Percentiles rank a stretch among this genome's conserved stretches.
Conservation (phyloP, 2,797 vertebrate species). For the Myotis pilosus region DNA sequence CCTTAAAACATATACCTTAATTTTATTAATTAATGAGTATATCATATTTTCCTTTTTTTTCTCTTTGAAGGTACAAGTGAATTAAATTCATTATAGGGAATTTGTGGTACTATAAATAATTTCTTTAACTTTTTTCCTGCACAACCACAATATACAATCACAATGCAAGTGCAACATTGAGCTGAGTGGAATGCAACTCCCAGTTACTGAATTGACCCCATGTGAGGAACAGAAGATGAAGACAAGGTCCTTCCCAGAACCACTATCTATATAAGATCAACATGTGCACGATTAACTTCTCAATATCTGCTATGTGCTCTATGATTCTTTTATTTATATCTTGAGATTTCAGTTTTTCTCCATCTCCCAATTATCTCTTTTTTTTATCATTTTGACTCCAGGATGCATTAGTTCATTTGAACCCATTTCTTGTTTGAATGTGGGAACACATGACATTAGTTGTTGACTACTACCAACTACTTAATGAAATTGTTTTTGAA, state of each 20-base stretch:
- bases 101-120: neutral
- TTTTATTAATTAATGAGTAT: neutral
- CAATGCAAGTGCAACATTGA: neutral
- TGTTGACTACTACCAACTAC: neutral
- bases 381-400: slow-evolving; percentile 33
- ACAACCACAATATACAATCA: neutral
- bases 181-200: neutral
- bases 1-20: neutral
- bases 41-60: neutral
- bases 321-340: neutral
- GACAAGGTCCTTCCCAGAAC: neutral
- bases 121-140: neutral
- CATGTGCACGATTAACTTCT: neutral
- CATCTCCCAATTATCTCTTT: neutral
- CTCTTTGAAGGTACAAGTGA: neutral
- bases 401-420: neutral
- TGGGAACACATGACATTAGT: neutral
- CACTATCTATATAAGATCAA: neutral
- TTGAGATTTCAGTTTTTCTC: slow-evolving; percentile 9
- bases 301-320: neutral
- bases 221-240: neutral
- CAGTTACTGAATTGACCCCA: neutral
- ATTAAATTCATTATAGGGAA: neutral
- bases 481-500: slow-evolving; percentile 52
- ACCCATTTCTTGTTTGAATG: neutral